Evolutionary conservation across 2,888 invertebrate species (phyloP).

Genomic region (Ochropacha duplaris): DNA sequence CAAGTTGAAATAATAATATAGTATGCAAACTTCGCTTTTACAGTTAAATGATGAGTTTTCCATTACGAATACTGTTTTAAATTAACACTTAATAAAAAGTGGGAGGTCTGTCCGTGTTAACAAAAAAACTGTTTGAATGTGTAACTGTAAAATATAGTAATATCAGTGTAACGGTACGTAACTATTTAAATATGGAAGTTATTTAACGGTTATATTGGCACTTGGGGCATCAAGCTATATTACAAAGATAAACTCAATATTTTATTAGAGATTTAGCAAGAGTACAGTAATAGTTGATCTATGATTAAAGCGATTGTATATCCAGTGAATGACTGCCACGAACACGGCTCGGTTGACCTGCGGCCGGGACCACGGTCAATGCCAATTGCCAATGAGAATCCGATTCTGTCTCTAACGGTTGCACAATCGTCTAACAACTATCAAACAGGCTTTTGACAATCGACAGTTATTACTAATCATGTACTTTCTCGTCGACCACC

Average conservation of each 20-base stretch:
- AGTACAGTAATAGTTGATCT: background rate
- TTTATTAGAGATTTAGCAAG: background rate
- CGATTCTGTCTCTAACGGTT: constrained; percentile 44
- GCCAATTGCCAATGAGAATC: constrained; percentile 12
- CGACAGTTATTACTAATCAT: constrained; percentile 76
- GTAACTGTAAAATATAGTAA: constrained; percentile 51
- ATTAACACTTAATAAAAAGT: constrained; percentile 41
- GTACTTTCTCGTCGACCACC: constrained; percentile 66
- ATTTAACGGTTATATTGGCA: constrained; percentile 20
- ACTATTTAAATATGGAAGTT: constrained; percentile 29
- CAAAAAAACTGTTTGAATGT: constrained; percentile 39
- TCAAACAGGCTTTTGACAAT: constrained; percentile 54
- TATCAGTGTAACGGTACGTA: constrained; percentile 43
- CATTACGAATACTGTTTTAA: constrained; percentile 35
- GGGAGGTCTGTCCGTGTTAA: constrained; percentile 28
- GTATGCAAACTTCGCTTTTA: constrained; percentile 8
- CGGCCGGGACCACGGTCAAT: constrained; percentile 31
- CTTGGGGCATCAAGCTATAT: constrained; percentile 9
- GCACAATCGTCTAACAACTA: constrained; percentile 42
- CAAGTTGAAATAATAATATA: background rate
- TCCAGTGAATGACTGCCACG: background rate
- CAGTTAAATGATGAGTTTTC: constrained; percentile 27
- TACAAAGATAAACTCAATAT: background rate
- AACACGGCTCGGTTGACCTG: constrained; percentile 2
- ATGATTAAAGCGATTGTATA: background rate